A percentile compares a stretch with the other conserved stretches of the same genome.
These are phyloP conservation scores for Neodiprion fabricii DNA, from an alignment of 1,140 invertebrate genomes.

Conservation along the genomic window DNA sequence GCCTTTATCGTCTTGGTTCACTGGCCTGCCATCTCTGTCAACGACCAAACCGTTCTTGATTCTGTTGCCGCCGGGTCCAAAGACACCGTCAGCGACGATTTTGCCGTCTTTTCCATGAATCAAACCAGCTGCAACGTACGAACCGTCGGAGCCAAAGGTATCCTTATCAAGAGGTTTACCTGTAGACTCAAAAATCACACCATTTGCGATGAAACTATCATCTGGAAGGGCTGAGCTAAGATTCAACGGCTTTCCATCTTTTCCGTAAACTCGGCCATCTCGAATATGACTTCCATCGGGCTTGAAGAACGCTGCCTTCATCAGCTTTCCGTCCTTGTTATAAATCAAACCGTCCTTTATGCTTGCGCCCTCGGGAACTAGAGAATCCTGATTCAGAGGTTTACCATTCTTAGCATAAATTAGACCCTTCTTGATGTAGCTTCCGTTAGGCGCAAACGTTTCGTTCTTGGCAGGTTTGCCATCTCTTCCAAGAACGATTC, in stretches of 20 bases:
- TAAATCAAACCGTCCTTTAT: constrained; percentile 54
- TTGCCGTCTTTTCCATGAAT: constrained; percentile 48
- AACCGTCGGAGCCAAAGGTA: constrained; percentile 54
- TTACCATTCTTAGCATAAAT: constrained; percentile 53
- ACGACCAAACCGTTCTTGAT: constrained; percentile 54
- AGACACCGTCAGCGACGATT: constrained; percentile 46
- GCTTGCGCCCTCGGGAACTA: constrained; percentile 49
- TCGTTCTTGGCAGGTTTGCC: constrained; percentile 55
- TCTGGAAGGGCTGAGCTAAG: constrained; percentile 46
- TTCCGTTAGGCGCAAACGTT: constrained; percentile 50
- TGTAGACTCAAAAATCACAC: constrained; percentile 47
- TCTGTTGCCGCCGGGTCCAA: constrained; percentile 53
- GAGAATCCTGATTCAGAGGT: constrained; percentile 49
- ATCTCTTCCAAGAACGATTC: constrained; percentile 47
- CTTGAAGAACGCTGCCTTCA: constrained; percentile 53
- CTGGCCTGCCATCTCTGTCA: constrained; percentile 47
- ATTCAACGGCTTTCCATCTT: constrained; percentile 48
- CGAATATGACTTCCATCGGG: constrained; percentile 54
- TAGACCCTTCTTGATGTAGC: constrained; percentile 50
- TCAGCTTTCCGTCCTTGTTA: constrained; percentile 48
- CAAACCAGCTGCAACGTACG: constrained; percentile 51
- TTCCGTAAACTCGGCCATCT: constrained; percentile 52
- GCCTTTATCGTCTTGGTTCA: constrained; percentile 53
- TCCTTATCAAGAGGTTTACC: constrained; percentile 48
- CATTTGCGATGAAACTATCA: constrained; percentile 51